Evolutionary conservation across 2,888 invertebrate genomes (phyloP).

Genomic region (Agriopis marginaria): DNA sequence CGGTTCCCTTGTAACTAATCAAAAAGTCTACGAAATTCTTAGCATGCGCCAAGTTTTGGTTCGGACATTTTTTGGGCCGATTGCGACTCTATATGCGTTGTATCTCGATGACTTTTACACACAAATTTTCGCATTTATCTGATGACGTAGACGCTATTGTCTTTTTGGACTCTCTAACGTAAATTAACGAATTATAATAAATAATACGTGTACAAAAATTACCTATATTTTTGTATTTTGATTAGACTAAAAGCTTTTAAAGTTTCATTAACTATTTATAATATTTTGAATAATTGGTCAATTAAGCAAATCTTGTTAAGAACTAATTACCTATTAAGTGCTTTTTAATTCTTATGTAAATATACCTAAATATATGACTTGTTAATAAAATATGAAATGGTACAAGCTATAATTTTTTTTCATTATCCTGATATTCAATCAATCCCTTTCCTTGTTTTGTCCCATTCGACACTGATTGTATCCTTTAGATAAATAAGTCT

Average conservation of each 20-base stretch:
- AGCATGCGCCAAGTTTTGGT: too few relatives aligned
- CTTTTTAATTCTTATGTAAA: background rate
- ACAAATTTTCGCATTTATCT: too few relatives aligned
- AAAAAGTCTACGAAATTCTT: too few relatives aligned
- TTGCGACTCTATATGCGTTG: too few relatives aligned
- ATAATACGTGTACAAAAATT: too few relatives aligned
- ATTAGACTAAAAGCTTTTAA: background rate
- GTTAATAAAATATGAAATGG: slow-evolving; percentile 3
- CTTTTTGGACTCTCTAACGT: slow-evolving; percentile 3
- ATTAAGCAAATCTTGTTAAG: background rate
- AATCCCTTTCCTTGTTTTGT: background rate
- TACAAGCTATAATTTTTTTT: background rate
- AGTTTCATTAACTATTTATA: background rate
- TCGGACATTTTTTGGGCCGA: too few relatives aligned
- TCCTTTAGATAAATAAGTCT: too few relatives aligned
- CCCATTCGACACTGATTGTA: too few relatives aligned
- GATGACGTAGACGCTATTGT: too few relatives aligned
- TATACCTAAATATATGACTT: background rate
- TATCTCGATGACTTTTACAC: too few relatives aligned
- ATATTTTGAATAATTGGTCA: background rate
- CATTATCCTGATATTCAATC: background rate
- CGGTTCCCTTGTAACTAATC: too few relatives aligned
- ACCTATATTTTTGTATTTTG: slow-evolving; percentile 1
- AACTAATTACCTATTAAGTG: background rate
- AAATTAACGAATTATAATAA: background rate